Percentiles rank a stretch among this genome's conserved stretches.
Conservation (phyloP, 30 jellyfish, hydroid and myxozoan genomes). For the Hydractinia echinata region DNA sequence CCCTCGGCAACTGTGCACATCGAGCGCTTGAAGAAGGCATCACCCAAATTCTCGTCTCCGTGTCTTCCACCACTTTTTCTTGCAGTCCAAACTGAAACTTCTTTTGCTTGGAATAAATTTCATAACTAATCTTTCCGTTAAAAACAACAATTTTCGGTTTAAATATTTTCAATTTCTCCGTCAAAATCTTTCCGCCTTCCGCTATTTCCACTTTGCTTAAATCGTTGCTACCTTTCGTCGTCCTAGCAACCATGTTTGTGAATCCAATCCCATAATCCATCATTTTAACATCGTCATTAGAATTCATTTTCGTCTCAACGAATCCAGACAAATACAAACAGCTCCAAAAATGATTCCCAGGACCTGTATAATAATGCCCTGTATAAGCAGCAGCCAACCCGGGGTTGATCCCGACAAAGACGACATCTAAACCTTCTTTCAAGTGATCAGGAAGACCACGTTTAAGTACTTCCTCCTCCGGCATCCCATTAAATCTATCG, state of each 20-base stretch:
- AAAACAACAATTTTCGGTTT: slow-evolving; percentile 42
- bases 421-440: slow-evolving; percentile 27
- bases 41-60: slow-evolving; percentile 38
- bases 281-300: slow-evolving; percentile 28
- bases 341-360: slow-evolving; percentile 49
- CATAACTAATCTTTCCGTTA: slow-evolving; percentile 38
- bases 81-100: slow-evolving; percentile 32
- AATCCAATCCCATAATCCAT: slow-evolving; percentile 29
- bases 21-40: slow-evolving; percentile 51
- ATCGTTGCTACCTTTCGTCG: slow-evolving; percentile 47
- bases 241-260: slow-evolving; percentile 43
- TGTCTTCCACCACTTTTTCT: slow-evolving; percentile 24
- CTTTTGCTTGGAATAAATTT: slow-evolving; percentile 32
- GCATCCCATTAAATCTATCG: slow-evolving; percentile 29
- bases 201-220: slow-evolving; percentile 17
- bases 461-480: slow-evolving; percentile 38
- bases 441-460: slow-evolving; percentile 37
- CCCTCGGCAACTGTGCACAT: slow-evolving; percentile 50
- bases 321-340: slow-evolving; percentile 39
- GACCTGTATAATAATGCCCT: slow-evolving; percentile 44
- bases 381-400: slow-evolving; percentile 46
- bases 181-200: slow-evolving; percentile 37
- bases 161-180: slow-evolving; percentile 16
- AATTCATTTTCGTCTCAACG: slow-evolving; percentile 11
- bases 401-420: slow-evolving; percentile 43